phyloP scores from a whole-genome alignment of 2,888 invertebrate species.

The Aporophyla nigra region DNA sequence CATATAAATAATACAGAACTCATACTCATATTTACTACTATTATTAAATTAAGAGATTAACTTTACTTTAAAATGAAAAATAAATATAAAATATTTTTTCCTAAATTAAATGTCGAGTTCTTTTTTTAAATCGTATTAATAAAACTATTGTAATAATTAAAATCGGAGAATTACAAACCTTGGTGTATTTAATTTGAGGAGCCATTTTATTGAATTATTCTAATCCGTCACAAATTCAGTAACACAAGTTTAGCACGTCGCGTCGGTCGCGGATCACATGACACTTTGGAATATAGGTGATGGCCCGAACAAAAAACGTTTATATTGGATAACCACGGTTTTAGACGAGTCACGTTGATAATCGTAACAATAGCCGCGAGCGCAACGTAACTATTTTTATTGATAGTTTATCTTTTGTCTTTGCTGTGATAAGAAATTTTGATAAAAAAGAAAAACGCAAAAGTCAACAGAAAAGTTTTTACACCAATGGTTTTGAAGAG shows the following conservation, averaged over 20 bases:
- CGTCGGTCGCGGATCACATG: constrained; percentile 16
- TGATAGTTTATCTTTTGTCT: background rate
- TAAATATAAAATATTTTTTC: background rate
- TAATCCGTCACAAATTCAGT: background rate
- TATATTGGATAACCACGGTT: constrained; percentile 23
- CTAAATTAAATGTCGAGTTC: background rate
- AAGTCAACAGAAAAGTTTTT: background rate
- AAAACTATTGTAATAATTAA: background rate
- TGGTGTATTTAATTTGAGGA: constrained; percentile 41
- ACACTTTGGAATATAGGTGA: constrained; percentile 12
- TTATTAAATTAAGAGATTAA: too few relatives aligned
- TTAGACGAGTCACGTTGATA: constrained; percentile 20
- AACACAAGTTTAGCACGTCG: constrained; percentile 22
- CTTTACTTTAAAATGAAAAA: too few relatives aligned
- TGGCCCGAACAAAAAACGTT: background rate
- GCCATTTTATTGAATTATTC: constrained; percentile 33
- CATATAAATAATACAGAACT: too few relatives aligned
- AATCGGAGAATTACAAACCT: background rate
- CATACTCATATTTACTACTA: too few relatives aligned
- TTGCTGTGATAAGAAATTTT: too few relatives aligned
- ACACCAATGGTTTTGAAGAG: background rate
- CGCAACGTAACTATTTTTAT: background rate
- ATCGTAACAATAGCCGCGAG: background rate
- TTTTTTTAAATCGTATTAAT: background rate
- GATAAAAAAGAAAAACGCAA: too few relatives aligned